Evolutionary conservation across 2,797 vertebrate species (phyloP), one percentile per base, ranked within the genome.

Genomic region (Aulostomus chinensis): DNA sequence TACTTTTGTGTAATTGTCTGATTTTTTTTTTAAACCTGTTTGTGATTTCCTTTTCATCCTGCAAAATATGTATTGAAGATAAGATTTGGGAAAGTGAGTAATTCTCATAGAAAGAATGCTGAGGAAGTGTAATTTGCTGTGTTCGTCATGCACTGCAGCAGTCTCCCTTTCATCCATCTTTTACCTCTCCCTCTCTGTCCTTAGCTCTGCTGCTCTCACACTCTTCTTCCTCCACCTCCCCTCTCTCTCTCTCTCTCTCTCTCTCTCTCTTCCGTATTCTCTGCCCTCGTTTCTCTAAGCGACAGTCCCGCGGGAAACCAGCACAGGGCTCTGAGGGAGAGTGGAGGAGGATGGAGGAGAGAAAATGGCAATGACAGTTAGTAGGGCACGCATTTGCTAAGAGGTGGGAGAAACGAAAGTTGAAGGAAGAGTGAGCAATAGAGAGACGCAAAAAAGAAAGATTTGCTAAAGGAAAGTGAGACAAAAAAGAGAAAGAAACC

Each of bases 281-380:
- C 61, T 71, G 81, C 62, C 84, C 83, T 84, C 37, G 40, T 87
- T 86, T 84, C 77, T 68, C 33, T 0, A 16, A 71, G 73, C 30
- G 24, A 12, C 29, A 7, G 45, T 78, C 83, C 62, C 48, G 1
- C 35, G 68, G 66, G 78, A 56, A 50, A 51, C 29, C 25, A 30
- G 21, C 42, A 11, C 57, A 39, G 64, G 36, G 69, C 76, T 68
- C 66, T 0, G 48, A 68, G 48, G 50, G 59, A 49, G 54, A 62
- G 69, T 32, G 34, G 45, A 73, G 42, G n/a, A 76, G 52, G 81
- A 79, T 77, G 71, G 61, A 76, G 46, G 74, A 76, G 65, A 58
- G 58, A 74, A 82, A 75, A 65, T 57, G 72, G 60, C 70, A 79
- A 62, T 76, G 79, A 74, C 60, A 62, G 41, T 78, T 85, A 74